Conservation (phyloP, 2,888 invertebrate species). For the Chelonus formosanus region DNA sequence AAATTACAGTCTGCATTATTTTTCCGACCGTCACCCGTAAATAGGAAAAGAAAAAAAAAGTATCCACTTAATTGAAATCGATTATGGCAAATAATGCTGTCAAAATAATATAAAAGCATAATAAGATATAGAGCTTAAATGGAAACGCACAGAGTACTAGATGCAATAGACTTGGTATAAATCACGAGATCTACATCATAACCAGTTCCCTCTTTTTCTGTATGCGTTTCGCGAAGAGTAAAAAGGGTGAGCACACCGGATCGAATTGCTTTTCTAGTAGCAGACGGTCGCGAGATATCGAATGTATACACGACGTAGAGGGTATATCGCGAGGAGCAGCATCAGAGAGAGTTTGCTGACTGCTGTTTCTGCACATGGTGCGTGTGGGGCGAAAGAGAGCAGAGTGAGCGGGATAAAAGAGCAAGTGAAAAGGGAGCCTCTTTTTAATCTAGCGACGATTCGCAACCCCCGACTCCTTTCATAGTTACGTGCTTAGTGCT, state of each 20-base stretch:
- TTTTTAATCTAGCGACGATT: constrained; percentile 65
- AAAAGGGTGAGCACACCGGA: constrained; percentile 40
- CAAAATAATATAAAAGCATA: neutral
- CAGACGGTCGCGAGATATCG: constrained; percentile 55
- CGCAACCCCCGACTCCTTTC: constrained; percentile 61
- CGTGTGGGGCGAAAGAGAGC: constrained; percentile 24
- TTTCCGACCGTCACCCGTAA: no score
- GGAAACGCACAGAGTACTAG: no score
- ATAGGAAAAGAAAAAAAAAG: no score
- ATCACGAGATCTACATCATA: no score
- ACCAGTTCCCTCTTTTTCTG: no score
- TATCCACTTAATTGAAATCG: no score
- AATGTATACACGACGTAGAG: constrained; percentile 33
- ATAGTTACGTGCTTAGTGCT: constrained; percentile 61
- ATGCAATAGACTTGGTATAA: no score
- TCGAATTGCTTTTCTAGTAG: constrained; percentile 54
- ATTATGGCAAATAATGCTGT: no score
- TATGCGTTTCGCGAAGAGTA: constrained; percentile 1
- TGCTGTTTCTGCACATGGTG: constrained; percentile 15
- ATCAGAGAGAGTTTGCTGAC: constrained; percentile 12
- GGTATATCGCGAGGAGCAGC: constrained; percentile 13
- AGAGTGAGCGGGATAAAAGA: constrained; percentile 57
- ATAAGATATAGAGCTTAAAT: neutral
- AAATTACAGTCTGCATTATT: no score
- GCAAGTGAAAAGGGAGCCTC: constrained; percentile 62